Evolutionary conservation across 2,113 vertebrate species (phyloP).

Genomic region (Pelecanoides urinatrix): DNA sequence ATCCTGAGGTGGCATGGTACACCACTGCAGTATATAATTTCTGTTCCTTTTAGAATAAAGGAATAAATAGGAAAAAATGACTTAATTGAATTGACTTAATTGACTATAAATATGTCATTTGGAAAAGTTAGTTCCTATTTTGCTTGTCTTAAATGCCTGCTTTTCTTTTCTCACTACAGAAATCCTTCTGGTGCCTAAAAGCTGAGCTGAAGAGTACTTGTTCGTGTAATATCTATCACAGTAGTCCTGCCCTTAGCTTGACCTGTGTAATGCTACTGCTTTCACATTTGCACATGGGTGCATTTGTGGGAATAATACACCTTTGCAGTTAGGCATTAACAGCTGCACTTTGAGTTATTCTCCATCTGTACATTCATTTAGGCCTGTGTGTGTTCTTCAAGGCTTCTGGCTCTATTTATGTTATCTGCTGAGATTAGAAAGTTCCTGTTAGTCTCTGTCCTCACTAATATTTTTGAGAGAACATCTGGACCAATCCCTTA

Average conservation of each 20-base stretch:
- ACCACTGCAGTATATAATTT: background rate
- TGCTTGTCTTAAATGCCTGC: background rate
- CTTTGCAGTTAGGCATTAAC: slow-evolving; percentile 37
- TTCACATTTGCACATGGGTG: background rate
- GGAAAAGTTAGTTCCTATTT: background rate
- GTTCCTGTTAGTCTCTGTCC: background rate
- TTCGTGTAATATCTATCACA: background rate
- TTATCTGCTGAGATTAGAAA: background rate
- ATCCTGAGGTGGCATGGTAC: background rate
- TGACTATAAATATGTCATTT: background rate
- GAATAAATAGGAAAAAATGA: background rate
- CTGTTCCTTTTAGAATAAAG: background rate
- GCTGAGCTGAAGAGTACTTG: background rate
- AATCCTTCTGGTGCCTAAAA: background rate
- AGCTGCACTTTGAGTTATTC: background rate
- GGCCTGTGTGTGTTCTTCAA: background rate
- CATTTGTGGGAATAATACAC: background rate
- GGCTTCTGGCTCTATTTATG: background rate
- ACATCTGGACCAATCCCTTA: background rate
- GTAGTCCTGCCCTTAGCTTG: background rate
- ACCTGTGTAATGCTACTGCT: background rate
- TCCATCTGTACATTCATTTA: background rate
- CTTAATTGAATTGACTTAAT: background rate
- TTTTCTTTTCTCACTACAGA: background rate
- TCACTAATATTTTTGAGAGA: background rate